Evolutionary conservation across 2,797 vertebrate genomes (phyloP), one percentile per base, ranked within the genome.

Genomic region (Pseudotriccus pelzelni): DNA sequence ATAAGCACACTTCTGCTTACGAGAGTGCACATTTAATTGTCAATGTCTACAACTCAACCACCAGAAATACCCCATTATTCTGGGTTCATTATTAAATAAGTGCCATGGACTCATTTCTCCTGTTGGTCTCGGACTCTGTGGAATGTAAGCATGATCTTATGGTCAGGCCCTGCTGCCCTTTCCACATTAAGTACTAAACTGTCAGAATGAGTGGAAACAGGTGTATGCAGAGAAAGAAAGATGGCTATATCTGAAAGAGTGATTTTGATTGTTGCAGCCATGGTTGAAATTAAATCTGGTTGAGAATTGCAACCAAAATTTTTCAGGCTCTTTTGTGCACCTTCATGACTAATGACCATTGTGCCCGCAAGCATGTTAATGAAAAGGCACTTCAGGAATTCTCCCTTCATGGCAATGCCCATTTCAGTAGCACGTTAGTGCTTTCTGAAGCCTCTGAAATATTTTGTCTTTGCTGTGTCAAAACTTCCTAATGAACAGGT

Each of bases 161-260:
- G 81, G 94, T 96, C 90, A 80, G 39, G 55, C 84, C 91, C 95
- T 83, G 55, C 84, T 96, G 94, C 62, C 93, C 87, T 97, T 97
- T 97, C 79, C 87, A 85, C 92, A 96, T 93, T 88, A 96, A 97
- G 87, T 62, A 81, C 67, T 67, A 47, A 84, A 63, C 76, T 94
- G 90, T 94, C 96, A 96, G 92, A 95, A 73, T 94, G 82, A 97
- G 92, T 90, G 66, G 89, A 95, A 97, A 96, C 96, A 96, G 96
- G 95, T 96, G 96, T 89, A 87, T 60, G 37, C 25, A 27, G 56
- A 83, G 78, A 62, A 70, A 64, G 94, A 92, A 95, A 91, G 66
- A 95, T 84, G 36, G 52, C 49, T 93, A 23, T 91, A 84, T 95
- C 86, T 81, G 67, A 87, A 89, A 81, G 85, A 50, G 55, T 64